phyloP scores from a whole-genome alignment of 2,888 invertebrate species.

The Epistrophe grossulariae region DNA sequence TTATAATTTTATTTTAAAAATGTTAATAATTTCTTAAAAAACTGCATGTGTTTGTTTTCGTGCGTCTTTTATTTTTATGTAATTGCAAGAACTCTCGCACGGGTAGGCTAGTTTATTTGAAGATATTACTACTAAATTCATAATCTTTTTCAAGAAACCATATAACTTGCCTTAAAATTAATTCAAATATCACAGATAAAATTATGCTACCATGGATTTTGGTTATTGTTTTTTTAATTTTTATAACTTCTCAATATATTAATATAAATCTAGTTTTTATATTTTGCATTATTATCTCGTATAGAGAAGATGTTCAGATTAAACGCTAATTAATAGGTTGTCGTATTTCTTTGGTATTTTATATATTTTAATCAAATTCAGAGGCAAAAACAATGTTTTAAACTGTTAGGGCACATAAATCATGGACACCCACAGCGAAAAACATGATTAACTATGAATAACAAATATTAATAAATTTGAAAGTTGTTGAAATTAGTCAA shows the following conservation, averaged over 20 bases:
- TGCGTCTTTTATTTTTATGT: too few relatives aligned
- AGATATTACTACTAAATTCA: too few relatives aligned
- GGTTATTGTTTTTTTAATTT: background rate
- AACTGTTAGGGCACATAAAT: constrained; percentile 33
- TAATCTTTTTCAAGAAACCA: background rate
- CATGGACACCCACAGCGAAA: constrained; percentile 64
- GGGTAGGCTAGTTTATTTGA: too few relatives aligned
- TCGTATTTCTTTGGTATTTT: background rate
- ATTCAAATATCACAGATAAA: background rate
- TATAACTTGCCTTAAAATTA: background rate
- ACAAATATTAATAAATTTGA: constrained; percentile 45
- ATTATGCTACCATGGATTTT: background rate
- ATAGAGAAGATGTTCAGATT: constrained; percentile 39
- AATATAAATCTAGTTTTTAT: constrained; percentile 23
- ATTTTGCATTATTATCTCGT: constrained; percentile 30
- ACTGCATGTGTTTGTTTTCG: too few relatives aligned
- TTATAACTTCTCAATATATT: background rate
- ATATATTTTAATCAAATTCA: constrained; percentile 14
- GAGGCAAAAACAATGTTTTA: constrained; percentile 40
- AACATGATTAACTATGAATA: constrained; percentile 42
- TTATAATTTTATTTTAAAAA: too few relatives aligned
- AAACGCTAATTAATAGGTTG: constrained; percentile 42
- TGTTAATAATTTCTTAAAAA: too few relatives aligned
- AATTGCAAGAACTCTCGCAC: too few relatives aligned
- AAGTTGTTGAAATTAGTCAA: constrained; percentile 44